Percentiles rank a stretch among this genome's conserved stretches.
phyloP scores from a whole-genome alignment of 2,888 invertebrate genomes.

The Crioceris asparagi region DNA sequence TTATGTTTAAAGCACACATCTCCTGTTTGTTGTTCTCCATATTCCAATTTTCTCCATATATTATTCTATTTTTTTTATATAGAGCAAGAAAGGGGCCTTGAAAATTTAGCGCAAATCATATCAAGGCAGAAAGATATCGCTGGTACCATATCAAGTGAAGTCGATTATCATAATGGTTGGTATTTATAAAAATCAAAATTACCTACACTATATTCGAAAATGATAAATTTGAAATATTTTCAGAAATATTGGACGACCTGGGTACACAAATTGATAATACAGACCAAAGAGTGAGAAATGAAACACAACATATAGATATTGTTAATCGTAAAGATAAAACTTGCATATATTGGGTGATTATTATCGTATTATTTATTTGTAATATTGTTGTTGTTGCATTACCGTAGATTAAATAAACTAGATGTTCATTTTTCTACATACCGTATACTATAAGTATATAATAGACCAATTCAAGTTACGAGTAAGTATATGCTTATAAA shows the following conservation, averaged over 20 bases:
- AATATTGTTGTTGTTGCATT: slow-evolving; percentile 50
- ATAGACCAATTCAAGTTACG: no score
- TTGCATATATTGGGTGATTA: slow-evolving; percentile 65
- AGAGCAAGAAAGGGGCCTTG: slow-evolving; percentile 70
- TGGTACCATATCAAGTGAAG: slow-evolving; percentile 61
- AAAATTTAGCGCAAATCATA: slow-evolving; percentile 61
- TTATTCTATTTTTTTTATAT: slow-evolving; percentile 20
- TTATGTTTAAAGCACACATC: no score
- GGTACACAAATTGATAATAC: slow-evolving; percentile 62
- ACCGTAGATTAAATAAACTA: no score
- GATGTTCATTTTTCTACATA: no score
- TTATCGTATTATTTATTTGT: slow-evolving; percentile 54
- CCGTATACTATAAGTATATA: no score
- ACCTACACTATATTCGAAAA: no score
- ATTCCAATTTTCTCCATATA: slow-evolving; percentile 1
- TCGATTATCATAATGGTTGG: slow-evolving; percentile 67
- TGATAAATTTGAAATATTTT: slow-evolving; percentile 23
- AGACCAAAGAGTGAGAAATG: slow-evolving; percentile 52
- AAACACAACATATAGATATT: slow-evolving; percentile 54
- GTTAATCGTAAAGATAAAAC: slow-evolving; percentile 59
- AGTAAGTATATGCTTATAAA: no score
- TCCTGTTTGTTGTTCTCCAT: no score
- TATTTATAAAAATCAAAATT: no score
- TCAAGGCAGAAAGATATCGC: slow-evolving; percentile 68
- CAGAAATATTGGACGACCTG: slow-evolving; percentile 67